A percentile compares a stretch with the other conserved stretches of the same genome.
These are phyloP conservation scores for Trichosurus vulpecula DNA, from an alignment of 2,797 vertebrate genomes.

Conservation along the genomic window DNA sequence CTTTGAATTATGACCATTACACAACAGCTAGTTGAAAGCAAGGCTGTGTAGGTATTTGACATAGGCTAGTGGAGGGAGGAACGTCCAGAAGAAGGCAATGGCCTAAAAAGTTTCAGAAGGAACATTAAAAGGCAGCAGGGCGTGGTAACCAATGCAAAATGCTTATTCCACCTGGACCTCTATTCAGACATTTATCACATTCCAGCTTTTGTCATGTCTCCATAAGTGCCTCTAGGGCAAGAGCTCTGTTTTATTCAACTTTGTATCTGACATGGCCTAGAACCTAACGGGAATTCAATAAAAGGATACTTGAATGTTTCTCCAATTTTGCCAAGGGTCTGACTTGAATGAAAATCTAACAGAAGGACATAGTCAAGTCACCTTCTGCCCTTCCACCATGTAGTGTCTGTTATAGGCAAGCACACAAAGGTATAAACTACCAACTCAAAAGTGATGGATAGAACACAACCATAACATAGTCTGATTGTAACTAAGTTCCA, in stretches of 20 bases:
- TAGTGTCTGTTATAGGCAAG: background rate
- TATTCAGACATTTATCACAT: background rate
- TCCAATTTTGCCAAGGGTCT: background rate
- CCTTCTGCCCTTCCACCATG: too few relatives aligned
- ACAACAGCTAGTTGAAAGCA: background rate
- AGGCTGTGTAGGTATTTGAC: background rate
- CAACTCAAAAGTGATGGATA: background rate
- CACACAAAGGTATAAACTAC: background rate
- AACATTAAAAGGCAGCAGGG: background rate
- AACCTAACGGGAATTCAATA: background rate
- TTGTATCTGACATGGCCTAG: background rate
- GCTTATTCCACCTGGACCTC: background rate
- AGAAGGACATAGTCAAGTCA: background rate
- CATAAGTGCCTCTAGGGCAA: background rate
- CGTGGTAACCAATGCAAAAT: background rate
- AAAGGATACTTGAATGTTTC: background rate
- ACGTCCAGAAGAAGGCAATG: background rate
- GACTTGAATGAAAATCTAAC: background rate
- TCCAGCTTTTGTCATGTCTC: background rate
- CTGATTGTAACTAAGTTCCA: background rate
- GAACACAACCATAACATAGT: constrained; percentile 17
- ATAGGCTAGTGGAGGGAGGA: background rate
- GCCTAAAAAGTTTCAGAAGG: background rate
- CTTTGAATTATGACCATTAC: background rate
- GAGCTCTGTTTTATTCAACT: background rate